Conservation (phyloP, 1,140 invertebrate species). For the Drosophila bifasciata region DNA sequence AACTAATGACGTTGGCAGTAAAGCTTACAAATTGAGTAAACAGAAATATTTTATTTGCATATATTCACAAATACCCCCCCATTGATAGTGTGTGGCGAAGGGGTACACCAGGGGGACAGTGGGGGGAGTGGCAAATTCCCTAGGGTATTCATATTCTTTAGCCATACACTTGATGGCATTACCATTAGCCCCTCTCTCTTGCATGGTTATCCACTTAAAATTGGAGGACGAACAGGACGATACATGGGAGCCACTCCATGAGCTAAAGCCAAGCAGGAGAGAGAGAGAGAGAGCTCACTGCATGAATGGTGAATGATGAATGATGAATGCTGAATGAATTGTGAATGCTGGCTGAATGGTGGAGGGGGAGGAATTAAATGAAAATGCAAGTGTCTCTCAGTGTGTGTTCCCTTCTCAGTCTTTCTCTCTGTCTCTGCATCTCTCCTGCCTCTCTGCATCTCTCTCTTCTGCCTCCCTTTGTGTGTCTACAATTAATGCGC, state of each 20-base stretch:
- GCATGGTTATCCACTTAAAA: slow-evolving; percentile 43
- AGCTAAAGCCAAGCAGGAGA: too few relatives aligned
- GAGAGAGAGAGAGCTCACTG: too few relatives aligned
- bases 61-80: slow-evolving; percentile 22
- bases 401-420: neutral
- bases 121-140: slow-evolving; percentile 11
- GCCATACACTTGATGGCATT: slow-evolving; percentile 40
- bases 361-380: too few relatives aligned
- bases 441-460: too few relatives aligned
- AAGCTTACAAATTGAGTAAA: slow-evolving; percentile 59
- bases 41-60: slow-evolving; percentile 46
- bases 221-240: slow-evolving; percentile 17
- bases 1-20: slow-evolving; percentile 53
- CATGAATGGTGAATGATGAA: too few relatives aligned
- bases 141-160: slow-evolving; percentile 26
- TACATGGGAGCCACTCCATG: too few relatives aligned
- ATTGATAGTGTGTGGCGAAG: neutral
- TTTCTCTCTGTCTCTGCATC: too few relatives aligned
- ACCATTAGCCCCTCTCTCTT: too few relatives aligned
- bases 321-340: too few relatives aligned
- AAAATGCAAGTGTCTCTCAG: slow-evolving; percentile 18
- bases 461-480: neutral
- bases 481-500: slow-evolving; percentile 50
- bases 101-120: too few relatives aligned
- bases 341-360: too few relatives aligned